Evolutionary conservation across 2,888 invertebrate genomes (phyloP), one percentile per base, ranked within the genome.

Genomic region (Chironomus tentans): DNA sequence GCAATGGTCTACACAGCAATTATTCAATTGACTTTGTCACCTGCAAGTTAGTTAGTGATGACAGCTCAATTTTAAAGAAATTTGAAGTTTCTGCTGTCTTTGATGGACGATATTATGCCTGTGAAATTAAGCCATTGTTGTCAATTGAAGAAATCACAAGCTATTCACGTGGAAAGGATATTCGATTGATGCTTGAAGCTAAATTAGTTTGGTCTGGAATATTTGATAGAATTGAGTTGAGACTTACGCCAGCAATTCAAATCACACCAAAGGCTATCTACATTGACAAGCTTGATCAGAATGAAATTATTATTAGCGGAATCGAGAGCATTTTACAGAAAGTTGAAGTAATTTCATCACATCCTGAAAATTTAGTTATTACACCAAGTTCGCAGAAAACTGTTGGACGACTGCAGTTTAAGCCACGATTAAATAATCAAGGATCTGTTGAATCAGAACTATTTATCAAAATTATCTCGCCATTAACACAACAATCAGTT

Each of bases 301-400:
- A 83, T 77, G 82, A 82, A 76, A 79, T 88, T 62, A 79, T 81
- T 22, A 81, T 88, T 71, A 84, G 83, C 78, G 90, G 90, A 4
- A 81, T 88, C 74, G 85, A 86, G 68, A 83, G 85, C 79, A 87
- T 89, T 21, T 82, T 90, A 76, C 84, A 86, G 77, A 85, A 87
- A 80, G 81, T 89, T 68, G 82, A 84, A 81, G 81, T 84, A 12
- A 81, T 81, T 78, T 78, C 84, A 78, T 84, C 84, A n/a, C 81
- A 84, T 80, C 70, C 80, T 71, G 80, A 80, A 76, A 79, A 80
- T 77, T 78, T 84, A 72, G 78, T 80, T 78, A 79, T 84, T 48
- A 80, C 80, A 46, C 79, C 80, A 71, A 79, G 65, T 24, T 24
- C 82, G 73, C 80, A 81, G 72, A 83, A 84, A 78, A 77, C 81